Base-by-base conservation (phyloP, 92 coral and sea anemone genomes). In the Umimayanthus kanabou region DNA sequence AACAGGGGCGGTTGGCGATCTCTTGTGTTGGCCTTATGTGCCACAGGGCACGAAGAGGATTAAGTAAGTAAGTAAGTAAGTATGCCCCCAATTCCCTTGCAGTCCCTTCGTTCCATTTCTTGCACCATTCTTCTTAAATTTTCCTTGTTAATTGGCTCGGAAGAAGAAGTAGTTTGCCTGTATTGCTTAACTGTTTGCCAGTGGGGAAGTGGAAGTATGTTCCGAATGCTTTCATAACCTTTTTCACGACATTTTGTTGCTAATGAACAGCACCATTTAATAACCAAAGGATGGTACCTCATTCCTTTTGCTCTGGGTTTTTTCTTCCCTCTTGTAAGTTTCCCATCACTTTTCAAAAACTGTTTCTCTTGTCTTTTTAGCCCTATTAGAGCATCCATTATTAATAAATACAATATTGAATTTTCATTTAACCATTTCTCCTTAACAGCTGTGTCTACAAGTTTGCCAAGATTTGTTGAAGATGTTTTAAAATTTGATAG, bases 41-140 rank as follows among this genome's bases (percentile, higher is more conserved):
- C n/a, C n/a, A n/a, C n/a, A n/a, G n/a, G n/a, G n/a, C n/a, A n/a
- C n/a, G n/a, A n/a, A n/a, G n/a, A n/a, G n/a, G n/a, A n/a, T n/a
- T n/a, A n/a, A n/a, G n/a, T n/a, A n/a, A n/a, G n/a, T n/a, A n/a
- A n/a, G n/a, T n/a, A n/a, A n/a, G n/a, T n/a, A n/a, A n/a, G n/a
- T n/a, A 90, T 90, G 1, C 95, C 91, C 0, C 93, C 95, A 8
- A 92, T 67, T 70, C 91, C 91, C 39, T 88, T 90, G 30, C 93
- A 90, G 20, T 58, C 66, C 61, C 88, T 67, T 57, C 93, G 61
- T 65, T 79, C 83, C 84, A 92, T 79, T 80, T 92, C 95, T 80
- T 92, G 95, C 0, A 76, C 39, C 89, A 92, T 84, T 13, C 23
- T 9, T 73, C 6, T 8, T 9, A 90, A 25, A 58, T 92, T 92